Evolutionary conservation across 2,888 invertebrate genomes (phyloP), one percentile per base, ranked within the genome.

Genomic region (Theodoxus fluviatilis): DNA sequence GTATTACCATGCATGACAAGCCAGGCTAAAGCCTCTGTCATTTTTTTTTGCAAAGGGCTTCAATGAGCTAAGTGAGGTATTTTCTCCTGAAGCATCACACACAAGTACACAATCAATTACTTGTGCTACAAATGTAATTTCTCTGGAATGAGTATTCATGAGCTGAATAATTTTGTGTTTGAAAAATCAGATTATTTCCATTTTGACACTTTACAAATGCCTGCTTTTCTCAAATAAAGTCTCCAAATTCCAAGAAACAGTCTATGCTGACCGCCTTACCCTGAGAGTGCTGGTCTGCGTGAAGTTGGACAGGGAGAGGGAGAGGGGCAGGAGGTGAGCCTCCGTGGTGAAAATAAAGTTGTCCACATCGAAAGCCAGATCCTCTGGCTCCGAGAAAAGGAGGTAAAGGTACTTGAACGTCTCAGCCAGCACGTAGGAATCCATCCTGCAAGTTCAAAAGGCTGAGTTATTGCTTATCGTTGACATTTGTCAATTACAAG

Each of bases 401-500:
- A 99, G 90, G 88, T 92, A 99, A 12, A 99, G 90, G 86, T 99
- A 99, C 87, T 99, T 99, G 84, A 99, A 94, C 0, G 98, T 99
- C 89, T 99, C 98, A 0, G 98, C 94, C 1, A 99, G 89, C 0
- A 99, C 96, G 89, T 95, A 99, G 0, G 98, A 98, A 86, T 99
- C 98, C 97, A 99, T 97, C 75, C 97, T 84, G 75, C 18, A 43
- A 43, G 12, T 43, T 18, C 18, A 15, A 43, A 43, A 43, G 18
- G 47, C 18, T 12, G 12, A 43, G 47, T 43, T 12, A 15, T 12
- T 43, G 47, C 12, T 18, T 15, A 43, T 43, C 12, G 47, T 43
- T 15, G 47, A 15, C 12, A 43, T 15, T 18, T 15, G 12, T 15
- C 12, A 43, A 43, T 43, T 18, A 43, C 18, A n/a, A n/a, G n/a